A percentile compares a stretch with the other conserved stretches of the same genome.
phyloP scores from a whole-genome alignment of 2,113 vertebrate species.

The Australoheros scitulus region DNA sequence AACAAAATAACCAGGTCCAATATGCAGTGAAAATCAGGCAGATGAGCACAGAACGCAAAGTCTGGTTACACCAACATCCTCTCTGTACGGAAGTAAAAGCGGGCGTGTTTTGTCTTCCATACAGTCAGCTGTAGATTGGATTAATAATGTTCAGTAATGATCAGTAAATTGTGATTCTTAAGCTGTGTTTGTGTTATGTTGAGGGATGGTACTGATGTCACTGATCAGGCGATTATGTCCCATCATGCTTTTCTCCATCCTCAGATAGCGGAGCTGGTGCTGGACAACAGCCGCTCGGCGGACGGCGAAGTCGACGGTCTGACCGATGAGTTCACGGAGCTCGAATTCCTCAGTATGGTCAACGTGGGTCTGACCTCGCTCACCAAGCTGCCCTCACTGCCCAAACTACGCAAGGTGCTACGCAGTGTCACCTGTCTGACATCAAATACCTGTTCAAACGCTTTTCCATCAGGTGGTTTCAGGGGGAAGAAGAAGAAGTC shows the following conservation, averaged over 20 bases:
- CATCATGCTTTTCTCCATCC: not conserved
- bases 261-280: conserved; percentile 92
- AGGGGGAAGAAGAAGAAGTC: not conserved
- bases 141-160: not conserved
- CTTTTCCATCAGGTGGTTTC: not conserved
- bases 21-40: too few species aligned
- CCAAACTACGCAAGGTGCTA: conserved; percentile 92
- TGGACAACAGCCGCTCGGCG: conserved; percentile 92
- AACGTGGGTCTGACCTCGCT: conserved; percentile 92
- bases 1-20: too few species aligned
- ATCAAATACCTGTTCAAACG: not conserved
- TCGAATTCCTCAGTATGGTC: conserved; percentile 95
- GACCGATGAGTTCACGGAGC: conserved; percentile 91
- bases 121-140: not conserved
- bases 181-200: too few species aligned
- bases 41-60: too few species aligned
- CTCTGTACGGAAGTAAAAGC: too few species aligned
- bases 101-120: not conserved
- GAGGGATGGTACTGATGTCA: too few species aligned
- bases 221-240: not conserved
- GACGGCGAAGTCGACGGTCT: conserved; percentile 94
- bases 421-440: not conserved
- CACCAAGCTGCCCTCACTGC: conserved; percentile 91
- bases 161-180: not conserved
- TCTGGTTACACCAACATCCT: too few species aligned